Conservation (phyloP, 2,113 vertebrate species). For the Euleptes europaea region DNA sequence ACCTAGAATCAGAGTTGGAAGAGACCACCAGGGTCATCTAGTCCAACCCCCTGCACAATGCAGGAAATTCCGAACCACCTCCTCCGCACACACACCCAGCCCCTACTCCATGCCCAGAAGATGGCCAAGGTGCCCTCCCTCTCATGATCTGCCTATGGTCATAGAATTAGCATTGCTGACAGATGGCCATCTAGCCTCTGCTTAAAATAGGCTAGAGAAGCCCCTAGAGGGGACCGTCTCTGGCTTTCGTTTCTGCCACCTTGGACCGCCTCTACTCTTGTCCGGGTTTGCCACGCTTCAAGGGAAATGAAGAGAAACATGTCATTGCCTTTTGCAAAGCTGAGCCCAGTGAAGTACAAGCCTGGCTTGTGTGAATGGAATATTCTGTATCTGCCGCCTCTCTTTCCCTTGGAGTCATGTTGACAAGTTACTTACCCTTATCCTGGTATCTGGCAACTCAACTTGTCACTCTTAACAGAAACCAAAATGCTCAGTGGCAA, state of each 20-base stretch:
- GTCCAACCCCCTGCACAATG: no score
- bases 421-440: constrained; percentile 51
- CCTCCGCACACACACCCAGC: no score
- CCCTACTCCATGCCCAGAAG: no score
- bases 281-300: neutral
- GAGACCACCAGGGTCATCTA: no score
- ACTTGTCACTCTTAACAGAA: constrained; percentile 41
- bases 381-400: constrained; percentile 72
- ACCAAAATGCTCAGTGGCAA: constrained; percentile 29
- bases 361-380: constrained; percentile 40
- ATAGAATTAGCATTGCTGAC: no score
- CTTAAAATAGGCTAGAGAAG: no score
- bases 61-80: no score
- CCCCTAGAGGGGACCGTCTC: neutral
- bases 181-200: no score
- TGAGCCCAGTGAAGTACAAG: constrained; percentile 36
- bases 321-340: constrained; percentile 37
- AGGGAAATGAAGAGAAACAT: neutral
- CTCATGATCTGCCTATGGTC: no score
- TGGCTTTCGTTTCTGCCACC: neutral
- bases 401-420: constrained; percentile 72
- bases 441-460: constrained; percentile 50
- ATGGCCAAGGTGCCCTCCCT: no score
- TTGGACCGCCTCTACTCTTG: neutral
- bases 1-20: no score